Evolutionary conservation across 2,113 vertebrate species (phyloP).

Genomic region (Serilophus lunatus): DNA sequence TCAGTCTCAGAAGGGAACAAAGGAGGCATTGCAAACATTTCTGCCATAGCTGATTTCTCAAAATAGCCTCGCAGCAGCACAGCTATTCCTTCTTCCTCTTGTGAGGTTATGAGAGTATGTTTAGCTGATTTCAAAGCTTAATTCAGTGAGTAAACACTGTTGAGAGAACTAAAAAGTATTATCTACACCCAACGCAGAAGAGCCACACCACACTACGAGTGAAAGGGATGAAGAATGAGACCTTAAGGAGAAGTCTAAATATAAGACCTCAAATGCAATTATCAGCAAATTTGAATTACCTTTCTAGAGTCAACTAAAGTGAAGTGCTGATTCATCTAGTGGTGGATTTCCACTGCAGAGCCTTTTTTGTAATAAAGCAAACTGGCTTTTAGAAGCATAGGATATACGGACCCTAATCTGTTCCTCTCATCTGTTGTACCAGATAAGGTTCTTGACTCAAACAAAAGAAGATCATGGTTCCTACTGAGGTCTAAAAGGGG

Average conservation of each 20-base stretch:
- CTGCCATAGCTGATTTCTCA: background rate
- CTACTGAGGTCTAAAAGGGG: background rate
- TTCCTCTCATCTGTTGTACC: background rate
- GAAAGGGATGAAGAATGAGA: background rate
- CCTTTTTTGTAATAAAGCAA: background rate
- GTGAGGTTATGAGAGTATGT: background rate
- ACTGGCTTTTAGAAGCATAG: background rate
- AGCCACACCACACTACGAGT: background rate
- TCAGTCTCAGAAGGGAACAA: background rate
- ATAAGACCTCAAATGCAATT: background rate
- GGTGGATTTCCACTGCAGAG: background rate
- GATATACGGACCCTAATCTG: too few species aligned
- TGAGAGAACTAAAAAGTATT: background rate
- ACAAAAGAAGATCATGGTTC: background rate
- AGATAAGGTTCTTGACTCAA: background rate
- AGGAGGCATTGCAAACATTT: background rate
- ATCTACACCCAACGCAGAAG: background rate
- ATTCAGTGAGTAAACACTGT: background rate
- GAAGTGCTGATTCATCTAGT: background rate
- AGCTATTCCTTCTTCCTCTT: background rate
- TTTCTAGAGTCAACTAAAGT: background rate
- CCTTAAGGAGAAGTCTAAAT: background rate
- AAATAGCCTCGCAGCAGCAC: background rate
- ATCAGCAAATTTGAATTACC: background rate
- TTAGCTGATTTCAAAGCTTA: background rate